Evolutionary conservation across 2,797 vertebrate species (phyloP).

Genomic region (Onychomys torridus): DNA sequence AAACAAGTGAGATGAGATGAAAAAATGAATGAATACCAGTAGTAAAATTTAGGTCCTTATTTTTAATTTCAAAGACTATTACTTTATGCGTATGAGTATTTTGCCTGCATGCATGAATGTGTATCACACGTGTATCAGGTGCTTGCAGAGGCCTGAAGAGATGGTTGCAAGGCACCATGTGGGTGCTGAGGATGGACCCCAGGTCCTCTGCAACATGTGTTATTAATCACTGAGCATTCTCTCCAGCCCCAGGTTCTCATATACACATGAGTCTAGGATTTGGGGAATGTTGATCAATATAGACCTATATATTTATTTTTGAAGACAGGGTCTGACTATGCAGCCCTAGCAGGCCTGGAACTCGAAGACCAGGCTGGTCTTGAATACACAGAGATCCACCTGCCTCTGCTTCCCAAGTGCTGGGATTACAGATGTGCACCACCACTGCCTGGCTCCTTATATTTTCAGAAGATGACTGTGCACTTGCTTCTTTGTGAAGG

Average conservation of each 20-base stretch:
- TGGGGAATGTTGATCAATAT: not conserved
- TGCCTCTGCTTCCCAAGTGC: not conserved
- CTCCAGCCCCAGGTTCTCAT: not conserved
- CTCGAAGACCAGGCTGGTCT: not conserved
- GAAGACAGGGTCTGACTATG: not conserved
- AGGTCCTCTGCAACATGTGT: not conserved
- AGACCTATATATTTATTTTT: not conserved
- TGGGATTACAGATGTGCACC: not conserved
- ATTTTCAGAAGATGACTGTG: not conserved
- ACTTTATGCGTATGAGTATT: not conserved
- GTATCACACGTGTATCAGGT: not conserved
- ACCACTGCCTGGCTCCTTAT: not conserved
- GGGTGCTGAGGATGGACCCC: not conserved
- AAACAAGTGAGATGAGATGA: not conserved
- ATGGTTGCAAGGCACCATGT: too few relatives aligned
- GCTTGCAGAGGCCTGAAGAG: not conserved
- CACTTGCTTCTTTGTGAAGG: not conserved
- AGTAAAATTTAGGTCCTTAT: constrained; percentile 49
- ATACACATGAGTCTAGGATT: not conserved
- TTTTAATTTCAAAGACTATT: not conserved
- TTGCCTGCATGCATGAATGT: not conserved
- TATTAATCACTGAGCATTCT: too few relatives aligned
- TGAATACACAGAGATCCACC: not conserved
- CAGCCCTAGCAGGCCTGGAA: not conserved
- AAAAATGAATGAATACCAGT: not conserved